A percentile compares a stretch with the other conserved stretches of the same genome.
These are phyloP conservation scores for Ceuthmochares aereus DNA, from an alignment of 2,113 vertebrate genomes.

Conservation along the genomic window DNA sequence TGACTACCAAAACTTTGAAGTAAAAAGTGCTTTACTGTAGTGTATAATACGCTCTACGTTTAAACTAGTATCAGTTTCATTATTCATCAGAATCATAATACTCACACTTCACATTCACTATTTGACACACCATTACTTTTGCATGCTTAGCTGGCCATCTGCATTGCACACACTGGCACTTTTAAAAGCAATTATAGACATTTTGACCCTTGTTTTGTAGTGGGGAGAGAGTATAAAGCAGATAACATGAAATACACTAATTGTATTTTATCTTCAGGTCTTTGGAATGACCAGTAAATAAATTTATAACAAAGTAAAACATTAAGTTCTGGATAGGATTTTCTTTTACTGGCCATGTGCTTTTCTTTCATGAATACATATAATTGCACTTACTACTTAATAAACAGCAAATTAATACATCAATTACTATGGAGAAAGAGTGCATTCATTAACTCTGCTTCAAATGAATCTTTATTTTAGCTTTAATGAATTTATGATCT, in stretches of 20 bases:
- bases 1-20: too few species aligned
- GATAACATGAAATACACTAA: neutral
- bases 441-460: neutral
- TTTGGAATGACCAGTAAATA: neutral
- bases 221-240: conserved; percentile 72
- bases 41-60: neutral
- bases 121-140: conserved; percentile 79
- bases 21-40: neutral
- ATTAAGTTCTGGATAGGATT: neutral
- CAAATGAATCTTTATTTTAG: neutral
- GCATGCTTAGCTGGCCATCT: conserved; percentile 69
- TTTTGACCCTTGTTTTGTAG: conserved; percentile 64
- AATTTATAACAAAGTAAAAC: neutral
- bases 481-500: neutral
- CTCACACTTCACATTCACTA: conserved; percentile 57
- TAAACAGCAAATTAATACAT: neutral
- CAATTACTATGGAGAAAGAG: neutral
- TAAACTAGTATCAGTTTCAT: neutral
- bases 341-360: neutral
- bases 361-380: neutral
- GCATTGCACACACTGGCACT: conserved; percentile 63
- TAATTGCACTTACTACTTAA: neutral
- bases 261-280: neutral
- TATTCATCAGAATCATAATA: neutral
- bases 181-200: conserved; percentile 76